Conservation (phyloP, 1,140 invertebrate genomes). For the Rhynchophorus ferrugineus region DNA sequence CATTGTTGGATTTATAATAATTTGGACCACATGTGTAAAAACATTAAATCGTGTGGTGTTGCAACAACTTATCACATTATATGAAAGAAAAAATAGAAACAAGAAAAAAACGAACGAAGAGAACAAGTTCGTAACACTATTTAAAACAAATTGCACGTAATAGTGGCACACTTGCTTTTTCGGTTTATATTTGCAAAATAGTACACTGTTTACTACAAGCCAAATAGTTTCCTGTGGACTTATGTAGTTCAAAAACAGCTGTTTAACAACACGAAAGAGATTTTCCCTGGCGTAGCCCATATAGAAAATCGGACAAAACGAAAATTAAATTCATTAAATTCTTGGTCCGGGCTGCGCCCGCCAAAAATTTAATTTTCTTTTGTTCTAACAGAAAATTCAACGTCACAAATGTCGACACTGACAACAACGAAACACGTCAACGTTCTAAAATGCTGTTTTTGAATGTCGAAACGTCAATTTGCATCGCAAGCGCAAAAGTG, state of each 20-base stretch:
- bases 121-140: slow-evolving; percentile 26
- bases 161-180: slow-evolving; percentile 32
- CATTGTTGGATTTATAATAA: slow-evolving; percentile 29
- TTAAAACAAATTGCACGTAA: slow-evolving; percentile 33
- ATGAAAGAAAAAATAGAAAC: too few relatives aligned
- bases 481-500: slow-evolving; percentile 36
- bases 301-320: too few relatives aligned
- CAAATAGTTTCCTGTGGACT: slow-evolving; percentile 11
- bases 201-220: slow-evolving; percentile 24
- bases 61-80: slow-evolving; percentile 36
- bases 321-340: too few relatives aligned
- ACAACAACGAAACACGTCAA: too few relatives aligned
- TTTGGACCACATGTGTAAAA: slow-evolving; percentile 35
- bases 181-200: slow-evolving; percentile 23
- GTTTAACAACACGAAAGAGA: not conserved
- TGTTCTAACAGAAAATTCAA: too few relatives aligned
- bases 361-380: not conserved
- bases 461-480: slow-evolving; percentile 13
- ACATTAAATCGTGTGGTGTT: slow-evolving; percentile 27
- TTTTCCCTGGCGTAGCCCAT: too few relatives aligned
- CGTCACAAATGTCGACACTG: too few relatives aligned
- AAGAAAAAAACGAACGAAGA: slow-evolving; percentile 19
- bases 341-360: too few relatives aligned
- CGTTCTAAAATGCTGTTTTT: too few relatives aligned
- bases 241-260: not conserved